Evolutionary conservation across 2,113 vertebrate genomes (phyloP).

Genomic region (Thamnaconus septentrionalis): DNA sequence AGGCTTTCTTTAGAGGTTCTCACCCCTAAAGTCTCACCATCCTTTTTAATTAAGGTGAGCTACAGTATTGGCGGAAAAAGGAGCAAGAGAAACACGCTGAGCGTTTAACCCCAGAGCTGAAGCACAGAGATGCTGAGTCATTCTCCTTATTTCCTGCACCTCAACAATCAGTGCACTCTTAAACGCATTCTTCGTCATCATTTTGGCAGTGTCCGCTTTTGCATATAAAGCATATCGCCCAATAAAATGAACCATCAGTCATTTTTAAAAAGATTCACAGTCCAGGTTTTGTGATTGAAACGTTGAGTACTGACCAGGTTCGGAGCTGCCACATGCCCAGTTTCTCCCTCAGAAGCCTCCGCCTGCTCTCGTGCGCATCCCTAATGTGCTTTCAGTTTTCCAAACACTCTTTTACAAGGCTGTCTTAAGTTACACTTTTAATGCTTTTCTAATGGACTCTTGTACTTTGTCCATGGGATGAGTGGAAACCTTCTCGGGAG

Average conservation of each 20-base stretch:
- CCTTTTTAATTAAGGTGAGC: constrained; percentile 56
- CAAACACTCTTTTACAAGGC: constrained; percentile 58
- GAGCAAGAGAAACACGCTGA: not conserved
- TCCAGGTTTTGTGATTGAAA: no score
- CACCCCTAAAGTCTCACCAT: constrained; percentile 27
- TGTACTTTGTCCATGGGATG: constrained; percentile 55
- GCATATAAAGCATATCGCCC: no score
- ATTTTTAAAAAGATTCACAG: no score
- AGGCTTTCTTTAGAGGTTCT: constrained; percentile 59
- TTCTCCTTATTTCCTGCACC: no score
- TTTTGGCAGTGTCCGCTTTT: no score
- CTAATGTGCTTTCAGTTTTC: constrained; percentile 56
- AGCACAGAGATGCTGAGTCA: constrained; percentile 9
- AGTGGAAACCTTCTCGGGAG: constrained; percentile 52
- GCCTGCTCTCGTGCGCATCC: constrained; percentile 28
- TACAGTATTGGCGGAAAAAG: constrained; percentile 5
- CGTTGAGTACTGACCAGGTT: not conserved
- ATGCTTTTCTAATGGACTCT: constrained; percentile 57
- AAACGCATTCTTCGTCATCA: not conserved
- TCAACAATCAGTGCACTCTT: not conserved
- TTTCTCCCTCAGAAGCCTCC: constrained; percentile 36
- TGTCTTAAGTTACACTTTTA: constrained; percentile 62
- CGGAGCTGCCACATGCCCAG: not conserved
- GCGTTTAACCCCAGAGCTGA: constrained; percentile 22
- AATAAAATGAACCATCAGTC: no score